Evolutionary conservation across 2,797 vertebrate species (phyloP), one percentile per base, ranked within the genome.

Genomic region (Lophius americanus): DNA sequence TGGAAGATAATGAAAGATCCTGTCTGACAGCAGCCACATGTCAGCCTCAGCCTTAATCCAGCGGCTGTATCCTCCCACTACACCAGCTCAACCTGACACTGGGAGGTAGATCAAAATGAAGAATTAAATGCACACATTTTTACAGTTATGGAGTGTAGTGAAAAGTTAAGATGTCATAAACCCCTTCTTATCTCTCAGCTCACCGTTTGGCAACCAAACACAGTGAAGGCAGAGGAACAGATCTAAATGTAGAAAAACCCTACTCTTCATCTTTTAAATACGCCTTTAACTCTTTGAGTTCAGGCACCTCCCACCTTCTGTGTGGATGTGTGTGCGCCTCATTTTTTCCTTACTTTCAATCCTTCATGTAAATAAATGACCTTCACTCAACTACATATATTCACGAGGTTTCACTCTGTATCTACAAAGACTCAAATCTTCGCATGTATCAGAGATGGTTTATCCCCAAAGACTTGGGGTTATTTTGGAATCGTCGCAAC

Each of bases 21-120:
- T 8, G 32, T 75, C 14, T 46, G 55, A 69, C 41, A 54, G 10
- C 35, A 66, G 42, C 53, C 35, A 13, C 61, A 50, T 62, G 58
- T 53, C 61, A 58, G 12, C 62, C 71, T 73, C 68, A 59, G 38
- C 53, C 60, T 60, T 74, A 73, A 73, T 74, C 41, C 60, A 57
- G 46, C 3, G 2, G 11, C 46, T 64, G 43, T 42, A 35, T 73
- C 62, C 56, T 3, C 69, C 63, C 47, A 59, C 66, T 38, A 13
- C 42, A 54, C 2, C 41, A 32, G 36, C 48, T 52, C 23, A 64
- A 42, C 32, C 43, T 47, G 43, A 57, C 54, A 46, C 53, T 49
- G 50, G 41, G 58, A 67, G 61, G 54, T 60, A 36, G 43, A 63
- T 59, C 46, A 48, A 8, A 37, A 52, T 52, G 10, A 57, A 58